These are phyloP conservation scores for Rhagologus leucostigma DNA, from an alignment of 2,113 vertebrate genomes.

Conservation along the genomic window DNA sequence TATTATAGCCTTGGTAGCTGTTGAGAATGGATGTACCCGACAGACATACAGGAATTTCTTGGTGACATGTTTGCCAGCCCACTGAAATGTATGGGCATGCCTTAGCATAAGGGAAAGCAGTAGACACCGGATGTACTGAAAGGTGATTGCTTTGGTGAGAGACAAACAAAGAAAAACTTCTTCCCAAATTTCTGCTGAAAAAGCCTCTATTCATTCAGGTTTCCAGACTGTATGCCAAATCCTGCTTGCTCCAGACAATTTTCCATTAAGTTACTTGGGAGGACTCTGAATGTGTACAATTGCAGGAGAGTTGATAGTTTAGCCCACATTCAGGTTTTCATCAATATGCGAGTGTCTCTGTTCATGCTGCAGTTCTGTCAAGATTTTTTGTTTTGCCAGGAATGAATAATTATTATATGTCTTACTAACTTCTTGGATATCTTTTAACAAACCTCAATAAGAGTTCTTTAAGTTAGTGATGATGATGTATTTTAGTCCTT, in stretches of 20 bases:
- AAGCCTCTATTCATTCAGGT: not conserved
- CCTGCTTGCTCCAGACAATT: not conserved
- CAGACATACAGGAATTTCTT: not conserved
- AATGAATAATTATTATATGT: not conserved
- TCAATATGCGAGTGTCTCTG: not conserved
- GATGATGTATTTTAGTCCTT: not conserved
- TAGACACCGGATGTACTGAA: not conserved
- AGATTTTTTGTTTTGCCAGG: not conserved
- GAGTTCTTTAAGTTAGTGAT: not conserved
- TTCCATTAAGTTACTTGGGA: not conserved
- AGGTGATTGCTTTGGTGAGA: not conserved
- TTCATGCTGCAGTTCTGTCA: not conserved
- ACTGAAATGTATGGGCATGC: not conserved
- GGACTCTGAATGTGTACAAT: not conserved
- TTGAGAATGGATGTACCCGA: not conserved
- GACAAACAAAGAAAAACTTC: not conserved
- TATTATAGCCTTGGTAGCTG: not conserved
- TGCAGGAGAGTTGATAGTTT: not conserved
- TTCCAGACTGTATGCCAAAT: not conserved
- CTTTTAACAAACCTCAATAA: not conserved
- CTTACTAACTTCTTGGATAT: not conserved
- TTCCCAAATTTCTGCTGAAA: not conserved
- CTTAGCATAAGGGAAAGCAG: not conserved
- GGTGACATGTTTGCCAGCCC: fast-evolving
- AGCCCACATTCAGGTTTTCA: not conserved